These are phyloP conservation scores for Hemichromis elongatus DNA, from an alignment of 2,113 vertebrate genomes.

Conservation along the genomic window DNA sequence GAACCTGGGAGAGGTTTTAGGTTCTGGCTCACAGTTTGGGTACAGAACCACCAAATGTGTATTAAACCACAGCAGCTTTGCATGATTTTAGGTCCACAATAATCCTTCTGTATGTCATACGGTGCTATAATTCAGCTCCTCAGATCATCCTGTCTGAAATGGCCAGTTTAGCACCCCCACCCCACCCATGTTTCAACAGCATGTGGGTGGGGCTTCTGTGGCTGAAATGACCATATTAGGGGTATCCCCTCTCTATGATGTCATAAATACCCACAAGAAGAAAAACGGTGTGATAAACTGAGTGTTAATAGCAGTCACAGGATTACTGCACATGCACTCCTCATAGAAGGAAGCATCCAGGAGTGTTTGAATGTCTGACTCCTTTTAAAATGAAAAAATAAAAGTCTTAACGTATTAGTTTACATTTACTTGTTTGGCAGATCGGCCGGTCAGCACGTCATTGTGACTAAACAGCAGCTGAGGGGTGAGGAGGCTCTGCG, in stretches of 20 bases:
- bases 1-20: neutral
- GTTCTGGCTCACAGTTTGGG: neutral
- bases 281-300: neutral
- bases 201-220: neutral
- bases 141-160: neutral
- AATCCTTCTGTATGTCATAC: neutral
- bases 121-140: neutral
- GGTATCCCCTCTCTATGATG: neutral
- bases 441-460: neutral
- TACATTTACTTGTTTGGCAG: neutral
- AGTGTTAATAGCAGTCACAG: neutral
- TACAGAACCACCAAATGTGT: neutral
- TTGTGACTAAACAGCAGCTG: neutral
- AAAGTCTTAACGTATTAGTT: neutral
- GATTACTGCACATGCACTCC: fast-evolving
- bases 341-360: neutral
- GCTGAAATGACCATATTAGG: neutral
- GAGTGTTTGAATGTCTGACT: neutral
- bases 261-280: neutral
- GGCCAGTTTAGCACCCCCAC: neutral
- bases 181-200: neutral
- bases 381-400: neutral
- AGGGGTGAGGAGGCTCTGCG: neutral
- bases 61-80: neutral
- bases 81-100: neutral